phyloP scores from a whole-genome alignment of 2,797 vertebrate genomes.

The Muraenolepis orangiensis region DNA sequence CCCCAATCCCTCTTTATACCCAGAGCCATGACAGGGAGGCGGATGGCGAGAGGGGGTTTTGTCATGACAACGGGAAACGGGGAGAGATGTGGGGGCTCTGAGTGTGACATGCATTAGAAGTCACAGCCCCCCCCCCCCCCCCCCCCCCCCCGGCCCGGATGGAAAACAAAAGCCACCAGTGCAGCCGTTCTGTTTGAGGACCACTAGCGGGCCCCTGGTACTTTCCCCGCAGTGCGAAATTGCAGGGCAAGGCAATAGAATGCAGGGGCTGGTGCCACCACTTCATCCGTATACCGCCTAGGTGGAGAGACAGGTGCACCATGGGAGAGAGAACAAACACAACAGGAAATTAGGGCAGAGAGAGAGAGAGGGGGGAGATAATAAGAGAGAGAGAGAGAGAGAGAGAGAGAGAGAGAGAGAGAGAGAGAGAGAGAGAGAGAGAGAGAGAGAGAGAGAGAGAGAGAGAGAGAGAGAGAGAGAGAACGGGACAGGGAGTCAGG shows the following conservation, averaged over 20 bases:
- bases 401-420: conserved; percentile 25
- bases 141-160: too few species aligned
- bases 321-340: neutral
- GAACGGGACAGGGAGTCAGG: neutral
- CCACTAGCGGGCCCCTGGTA: neutral
- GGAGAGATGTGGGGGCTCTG: neutral
- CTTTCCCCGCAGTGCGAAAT: neutral
- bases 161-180: neutral
- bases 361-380: neutral
- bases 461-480: conserved; percentile 32
- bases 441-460: conserved; percentile 2
- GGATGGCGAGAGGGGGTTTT: neutral
- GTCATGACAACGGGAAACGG: too few species aligned
- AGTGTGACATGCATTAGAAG: neutral
- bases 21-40: neutral
- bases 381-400: neutral
- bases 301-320: neutral
- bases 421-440: conserved; percentile 23
- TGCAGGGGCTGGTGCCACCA: neutral
- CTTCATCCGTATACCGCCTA: neutral
- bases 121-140: too few species aligned
- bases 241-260: neutral
- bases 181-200: neutral
- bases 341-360: conserved; percentile 47
- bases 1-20: neutral